Evolutionary conservation across 2,797 vertebrate genomes (phyloP), one percentile per base, ranked within the genome.

Genomic region (Coregonus suidteri): DNA sequence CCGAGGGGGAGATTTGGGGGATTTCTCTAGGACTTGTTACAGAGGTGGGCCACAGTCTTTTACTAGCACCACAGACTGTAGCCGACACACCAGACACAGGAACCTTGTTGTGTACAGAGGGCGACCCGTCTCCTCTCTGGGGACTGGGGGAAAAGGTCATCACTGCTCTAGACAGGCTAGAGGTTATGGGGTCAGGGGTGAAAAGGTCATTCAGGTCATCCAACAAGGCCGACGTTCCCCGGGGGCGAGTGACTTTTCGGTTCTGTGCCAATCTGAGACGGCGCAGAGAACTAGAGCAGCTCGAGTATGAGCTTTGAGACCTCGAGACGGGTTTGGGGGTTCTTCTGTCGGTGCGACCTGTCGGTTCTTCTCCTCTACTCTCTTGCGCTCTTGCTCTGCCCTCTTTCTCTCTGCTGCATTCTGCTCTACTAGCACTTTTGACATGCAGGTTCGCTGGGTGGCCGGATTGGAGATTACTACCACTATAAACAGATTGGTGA

Each of bases 191-290:
- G 80, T 93, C 91, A 1, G 92, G 91, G n/a, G 88, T 88, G 56
- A 93, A 92, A 67, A 91, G 90, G 1, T 84, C 73, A 20, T 83
- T 37, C 14, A 91, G 88, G 1, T 85, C 75, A 31, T 85, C 47
- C 14, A 31, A 3, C 5, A 30, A 69, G 15, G 1, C 20, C 54
- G 13, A 41, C 3, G 6, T 25, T 79, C 14, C 84, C 81, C 80
- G 81, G 34, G 2, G 4, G 1, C 74, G 81, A 18, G 13, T 75
- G 84, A 6, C 16, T 75, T 71, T 85, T 78, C 13, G 2, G 20
- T 0, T 15, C 9, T 47, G 41, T 47, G 41, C 41, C 41, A 47
- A 47, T 47, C 41, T 2, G 0, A 47, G 11, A 47, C 11, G 41
- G 9, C 3, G 41, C 41, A 47, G 9, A 47, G 41, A 47, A 4